phyloP scores from a whole-genome alignment of 2,888 invertebrate species.

The Alsophila aescularia region DNA sequence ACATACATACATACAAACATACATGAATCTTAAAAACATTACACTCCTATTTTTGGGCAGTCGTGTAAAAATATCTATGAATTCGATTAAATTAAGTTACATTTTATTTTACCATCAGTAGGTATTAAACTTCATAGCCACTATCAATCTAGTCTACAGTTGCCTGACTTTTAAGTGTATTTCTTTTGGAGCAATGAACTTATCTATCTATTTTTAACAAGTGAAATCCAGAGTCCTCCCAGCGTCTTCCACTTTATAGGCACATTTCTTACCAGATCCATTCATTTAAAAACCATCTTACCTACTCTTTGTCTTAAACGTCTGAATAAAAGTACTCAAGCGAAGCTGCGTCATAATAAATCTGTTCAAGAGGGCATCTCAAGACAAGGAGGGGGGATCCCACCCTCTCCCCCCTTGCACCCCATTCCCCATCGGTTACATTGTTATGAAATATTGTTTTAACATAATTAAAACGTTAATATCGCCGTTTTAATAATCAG shows the following conservation, averaged over 20 bases:
- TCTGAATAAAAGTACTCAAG: conserved; percentile 53
- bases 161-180: too few relatives aligned
- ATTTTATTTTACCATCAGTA: too few relatives aligned
- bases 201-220: too few relatives aligned
- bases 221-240: background rate
- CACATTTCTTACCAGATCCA: background rate
- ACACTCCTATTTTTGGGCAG: too few relatives aligned
- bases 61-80: too few relatives aligned
- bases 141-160: too few relatives aligned
- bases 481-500: conserved; percentile 15
- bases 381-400: conserved; percentile 46
- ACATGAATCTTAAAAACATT: too few relatives aligned
- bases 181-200: too few relatives aligned
- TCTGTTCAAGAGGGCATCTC: conserved; percentile 39
- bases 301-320: conserved; percentile 48
- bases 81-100: too few relatives aligned
- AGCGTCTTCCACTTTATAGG: background rate
- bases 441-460: conserved; percentile 42
- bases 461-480: conserved; percentile 37
- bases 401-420: background rate
- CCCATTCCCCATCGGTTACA: conserved; percentile 12
- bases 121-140: too few relatives aligned
- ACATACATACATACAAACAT: too few relatives aligned
- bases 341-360: conserved; percentile 62
- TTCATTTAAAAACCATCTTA: background rate